These are phyloP conservation scores for Holacanthella duospinosa DNA, from an alignment of 2,888 invertebrate species.

Conservation along the genomic window DNA sequence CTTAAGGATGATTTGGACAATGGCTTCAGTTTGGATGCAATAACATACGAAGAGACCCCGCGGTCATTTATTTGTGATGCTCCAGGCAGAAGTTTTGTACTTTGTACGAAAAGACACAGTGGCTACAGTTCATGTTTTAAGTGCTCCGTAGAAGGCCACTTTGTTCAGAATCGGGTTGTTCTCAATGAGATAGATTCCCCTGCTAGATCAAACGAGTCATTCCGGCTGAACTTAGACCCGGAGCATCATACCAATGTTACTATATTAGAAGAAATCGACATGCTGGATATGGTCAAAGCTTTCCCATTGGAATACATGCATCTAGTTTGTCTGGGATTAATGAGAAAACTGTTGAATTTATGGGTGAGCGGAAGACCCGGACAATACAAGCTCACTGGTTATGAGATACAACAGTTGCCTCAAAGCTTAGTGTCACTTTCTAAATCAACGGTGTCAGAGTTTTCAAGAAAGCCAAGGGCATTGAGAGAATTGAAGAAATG, in stretches of 20 bases:
- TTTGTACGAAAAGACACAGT: background rate
- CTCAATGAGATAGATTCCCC: background rate
- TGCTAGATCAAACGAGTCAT: background rate
- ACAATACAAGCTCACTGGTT: background rate
- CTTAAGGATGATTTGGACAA: background rate
- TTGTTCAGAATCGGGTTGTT: background rate
- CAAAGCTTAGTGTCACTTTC: background rate
- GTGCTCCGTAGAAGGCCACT: background rate
- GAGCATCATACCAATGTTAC: background rate
- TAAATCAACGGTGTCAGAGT: background rate
- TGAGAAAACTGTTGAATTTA: background rate
- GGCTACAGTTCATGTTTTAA: background rate
- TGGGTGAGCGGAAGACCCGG: background rate
- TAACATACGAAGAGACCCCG: background rate
- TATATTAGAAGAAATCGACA: background rate
- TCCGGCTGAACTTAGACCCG: background rate
- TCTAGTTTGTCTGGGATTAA: background rate
- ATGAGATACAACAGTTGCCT: background rate
- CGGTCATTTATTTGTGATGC: background rate
- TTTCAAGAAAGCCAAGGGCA: background rate
- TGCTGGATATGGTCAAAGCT: background rate
- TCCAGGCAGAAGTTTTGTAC: background rate
- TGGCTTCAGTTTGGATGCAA: background rate
- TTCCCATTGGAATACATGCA: background rate
- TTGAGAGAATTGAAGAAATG: background rate